Evolutionary conservation across 2,888 invertebrate genomes (phyloP), one percentile per base, ranked within the genome.

Genomic region (Lasiommata megera): DNA sequence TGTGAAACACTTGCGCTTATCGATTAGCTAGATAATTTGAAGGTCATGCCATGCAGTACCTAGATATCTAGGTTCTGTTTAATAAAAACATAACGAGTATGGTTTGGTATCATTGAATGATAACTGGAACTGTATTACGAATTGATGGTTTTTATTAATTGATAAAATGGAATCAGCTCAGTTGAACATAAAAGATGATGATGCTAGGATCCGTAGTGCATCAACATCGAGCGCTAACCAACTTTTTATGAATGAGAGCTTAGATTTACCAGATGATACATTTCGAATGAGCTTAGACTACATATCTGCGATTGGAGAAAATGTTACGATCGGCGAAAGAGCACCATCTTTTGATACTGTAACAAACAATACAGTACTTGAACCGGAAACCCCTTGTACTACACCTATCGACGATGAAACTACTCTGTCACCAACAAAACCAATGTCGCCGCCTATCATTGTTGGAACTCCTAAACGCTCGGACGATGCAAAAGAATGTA

Each of bases 21-120:
- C 88, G 88, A 88, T 88, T 86, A 79, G 74, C 71, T 74, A 82
- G 85, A 84, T 85, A 79, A 85, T 76, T 84, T 84, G 88, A 88
- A 88, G 87, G 88, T 5, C 46, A 6, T 31, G 68, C 86, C 46
- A 6, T 31, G 73, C 60, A 62, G 29, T 41, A 41, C 17, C 41
- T 52, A 40, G 57, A 64, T 69, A 62, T 64, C 72, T 70, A 71
- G 67, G 58, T 61, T 54, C 67, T 60, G 31, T 68, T 66, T 67
- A 68, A 62, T 61, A 16, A 18, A 34, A 17, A 34, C 18, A 16
- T 16, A 34, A 36, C 18, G 12, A 36, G 48, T 6, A 50, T 52
- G 31, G 16, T 29, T n/a, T 29, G 17, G n/a, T 52, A 31, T n/a
- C 29, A 31, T 17, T 41, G 40, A 55, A 61, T 29, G 14, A 17